Evolutionary conservation across 2,113 vertebrate species (phyloP).

Genomic region (Thermophis baileyi): DNA sequence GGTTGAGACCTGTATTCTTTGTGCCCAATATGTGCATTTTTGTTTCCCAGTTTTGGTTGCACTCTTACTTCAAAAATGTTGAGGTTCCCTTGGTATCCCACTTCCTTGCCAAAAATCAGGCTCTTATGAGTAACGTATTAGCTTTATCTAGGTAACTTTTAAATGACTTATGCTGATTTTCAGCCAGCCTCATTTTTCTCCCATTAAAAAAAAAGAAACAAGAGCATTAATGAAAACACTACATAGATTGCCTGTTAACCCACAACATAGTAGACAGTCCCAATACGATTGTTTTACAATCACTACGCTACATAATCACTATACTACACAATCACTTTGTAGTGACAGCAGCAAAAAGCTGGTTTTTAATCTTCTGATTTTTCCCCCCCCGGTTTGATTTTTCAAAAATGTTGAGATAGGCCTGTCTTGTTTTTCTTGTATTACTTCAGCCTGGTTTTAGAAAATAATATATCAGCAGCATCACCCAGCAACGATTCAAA

Average conservation of each 20-base stretch:
- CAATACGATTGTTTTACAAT: slow-evolving; percentile 6
- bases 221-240: slow-evolving; percentile 34
- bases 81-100: slow-evolving; percentile 36
- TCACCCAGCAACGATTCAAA: slow-evolving; percentile 23
- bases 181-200: slow-evolving; percentile 39
- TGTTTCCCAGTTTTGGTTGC: slow-evolving; percentile 30
- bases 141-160: slow-evolving; percentile 47
- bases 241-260: slow-evolving; percentile 45
- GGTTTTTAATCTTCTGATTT: slow-evolving; percentile 15
- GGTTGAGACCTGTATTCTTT: background rate
- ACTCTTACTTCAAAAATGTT: slow-evolving; percentile 46
- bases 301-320: background rate
- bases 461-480: slow-evolving; percentile 8
- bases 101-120: slow-evolving; percentile 47
- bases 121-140: slow-evolving; percentile 18
- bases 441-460: slow-evolving; percentile 25
- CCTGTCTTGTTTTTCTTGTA: background rate
- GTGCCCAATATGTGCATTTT: background rate
- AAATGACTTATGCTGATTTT: slow-evolving; percentile 48
- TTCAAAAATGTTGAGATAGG: slow-evolving; percentile 9
- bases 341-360: slow-evolving; percentile 26
- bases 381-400: slow-evolving; percentile 27
- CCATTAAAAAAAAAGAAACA: slow-evolving; percentile 15
- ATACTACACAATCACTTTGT: slow-evolving; percentile 18
- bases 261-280: slow-evolving; percentile 31